phyloP scores from a whole-genome alignment of 2,113 vertebrate genomes.

The Myrmecophaga tridactyla region DNA sequence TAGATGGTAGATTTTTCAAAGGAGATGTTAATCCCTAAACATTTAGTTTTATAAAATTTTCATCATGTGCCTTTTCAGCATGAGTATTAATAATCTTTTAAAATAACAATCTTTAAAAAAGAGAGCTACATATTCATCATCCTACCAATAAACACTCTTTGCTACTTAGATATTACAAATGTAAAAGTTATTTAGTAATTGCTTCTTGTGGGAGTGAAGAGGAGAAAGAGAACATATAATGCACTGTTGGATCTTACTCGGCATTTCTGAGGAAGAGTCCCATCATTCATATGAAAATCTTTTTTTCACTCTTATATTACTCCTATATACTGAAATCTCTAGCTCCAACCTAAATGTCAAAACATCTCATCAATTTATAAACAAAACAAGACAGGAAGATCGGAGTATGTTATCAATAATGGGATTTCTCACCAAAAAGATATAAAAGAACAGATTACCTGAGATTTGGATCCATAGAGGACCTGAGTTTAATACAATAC shows the following conservation, averaged over 20 bases:
- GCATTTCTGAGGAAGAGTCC: neutral
- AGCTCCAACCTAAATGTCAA: neutral
- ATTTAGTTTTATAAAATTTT: slow-evolving; percentile 11
- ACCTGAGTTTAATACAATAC: neutral
- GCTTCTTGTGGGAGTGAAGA: neutral
- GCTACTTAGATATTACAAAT: neutral
- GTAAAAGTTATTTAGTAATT: neutral
- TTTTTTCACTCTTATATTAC: neutral
- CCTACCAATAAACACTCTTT: slow-evolving; percentile 21
- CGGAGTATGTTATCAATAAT: neutral
- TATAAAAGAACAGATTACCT: neutral
- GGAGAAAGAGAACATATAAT: neutral
- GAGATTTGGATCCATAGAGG: neutral
- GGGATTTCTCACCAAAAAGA: neutral
- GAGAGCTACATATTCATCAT: neutral
- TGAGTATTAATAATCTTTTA: slow-evolving; percentile 10
- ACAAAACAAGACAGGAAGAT: neutral
- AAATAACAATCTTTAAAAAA: slow-evolving; percentile 25
- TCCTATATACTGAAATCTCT: neutral
- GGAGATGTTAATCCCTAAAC: neutral
- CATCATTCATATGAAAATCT: neutral
- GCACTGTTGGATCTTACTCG: neutral
- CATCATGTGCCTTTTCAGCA: neutral
- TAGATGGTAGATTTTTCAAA: neutral
- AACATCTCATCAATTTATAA: neutral